These are phyloP conservation scores for Euplagia quadripunctaria DNA, from an alignment of 2,888 invertebrate genomes.

Conservation along the genomic window DNA sequence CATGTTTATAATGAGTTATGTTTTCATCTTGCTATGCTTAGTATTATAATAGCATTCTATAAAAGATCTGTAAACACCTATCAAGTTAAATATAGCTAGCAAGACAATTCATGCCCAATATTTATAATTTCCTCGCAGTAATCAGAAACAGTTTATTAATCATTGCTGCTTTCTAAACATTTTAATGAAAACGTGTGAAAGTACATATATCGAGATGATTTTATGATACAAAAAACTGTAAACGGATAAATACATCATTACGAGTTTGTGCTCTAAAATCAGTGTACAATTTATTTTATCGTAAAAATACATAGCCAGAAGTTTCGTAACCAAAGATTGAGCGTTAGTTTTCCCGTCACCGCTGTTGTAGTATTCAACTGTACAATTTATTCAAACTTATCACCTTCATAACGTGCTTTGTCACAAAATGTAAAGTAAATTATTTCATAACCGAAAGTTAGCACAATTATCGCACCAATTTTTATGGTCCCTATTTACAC, in stretches of 20 bases:
- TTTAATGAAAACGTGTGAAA: neutral
- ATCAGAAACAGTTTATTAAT: neutral
- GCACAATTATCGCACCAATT: neutral
- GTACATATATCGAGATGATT: neutral
- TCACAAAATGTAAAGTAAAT: neutral
- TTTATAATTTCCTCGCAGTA: neutral
- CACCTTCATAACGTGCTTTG: neutral
- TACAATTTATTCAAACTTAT: neutral
- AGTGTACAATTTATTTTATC: neutral
- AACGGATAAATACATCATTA: neutral
- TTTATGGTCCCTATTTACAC: constrained; percentile 11
- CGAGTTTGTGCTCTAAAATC: neutral
- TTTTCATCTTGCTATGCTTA: neutral
- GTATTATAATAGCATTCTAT: neutral
- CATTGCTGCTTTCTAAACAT: neutral
- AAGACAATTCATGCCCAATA: neutral
- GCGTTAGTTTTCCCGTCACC: neutral
- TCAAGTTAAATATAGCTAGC: neutral
- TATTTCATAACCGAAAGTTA: constrained; percentile 16
- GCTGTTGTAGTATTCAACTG: neutral
- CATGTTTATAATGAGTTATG: neutral
- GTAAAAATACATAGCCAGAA: neutral
- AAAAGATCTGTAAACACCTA: neutral
- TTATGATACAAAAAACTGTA: neutral
- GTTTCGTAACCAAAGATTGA: neutral